phyloP scores from a whole-genome alignment of 2,888 invertebrate genomes.

The Microctonus brassicae region DNA sequence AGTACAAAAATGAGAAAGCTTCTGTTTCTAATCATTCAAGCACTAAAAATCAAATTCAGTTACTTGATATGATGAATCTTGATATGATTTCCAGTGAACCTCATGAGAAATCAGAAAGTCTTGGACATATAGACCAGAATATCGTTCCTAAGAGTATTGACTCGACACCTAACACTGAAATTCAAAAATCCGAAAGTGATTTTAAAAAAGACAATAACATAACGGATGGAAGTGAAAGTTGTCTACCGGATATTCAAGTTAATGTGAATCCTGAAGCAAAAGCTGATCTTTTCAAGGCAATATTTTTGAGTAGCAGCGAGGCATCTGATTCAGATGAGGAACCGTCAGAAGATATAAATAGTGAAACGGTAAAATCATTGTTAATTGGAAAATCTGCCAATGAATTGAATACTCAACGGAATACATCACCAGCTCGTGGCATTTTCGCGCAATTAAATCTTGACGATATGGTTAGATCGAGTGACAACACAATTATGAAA shows the following conservation, averaged over 20 bases:
- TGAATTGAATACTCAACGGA: constrained; percentile 74
- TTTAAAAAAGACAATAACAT: not conserved
- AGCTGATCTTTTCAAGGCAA: constrained; percentile 88
- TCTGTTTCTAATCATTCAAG: not conserved
- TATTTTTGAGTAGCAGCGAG: constrained; percentile 87
- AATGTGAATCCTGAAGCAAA: constrained; percentile 71
- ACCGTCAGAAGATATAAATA: constrained; percentile 58
- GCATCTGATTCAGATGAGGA: constrained; percentile 72
- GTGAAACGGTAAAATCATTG: constrained; percentile 54
- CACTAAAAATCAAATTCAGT: constrained; percentile 3
- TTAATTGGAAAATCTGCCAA: constrained; percentile 64
- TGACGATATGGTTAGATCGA: constrained; percentile 70
- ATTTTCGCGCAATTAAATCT: constrained; percentile 79
- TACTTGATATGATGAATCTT: constrained; percentile 35
- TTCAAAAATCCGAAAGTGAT: not conserved
- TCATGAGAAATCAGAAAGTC: constrained; percentile 51
- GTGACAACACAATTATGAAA: not conserved
- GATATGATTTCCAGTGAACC: constrained; percentile 29
- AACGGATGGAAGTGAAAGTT: constrained; percentile 2
- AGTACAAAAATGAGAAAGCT: constrained; percentile 24
- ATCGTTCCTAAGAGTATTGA: not conserved
- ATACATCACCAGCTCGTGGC: constrained; percentile 79
- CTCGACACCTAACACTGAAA: not conserved
- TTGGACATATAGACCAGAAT: not conserved
- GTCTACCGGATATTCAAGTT: not conserved